These are phyloP conservation scores for Drosophila saltans DNA, from an alignment of 1,140 invertebrate genomes.

Conservation along the genomic window DNA sequence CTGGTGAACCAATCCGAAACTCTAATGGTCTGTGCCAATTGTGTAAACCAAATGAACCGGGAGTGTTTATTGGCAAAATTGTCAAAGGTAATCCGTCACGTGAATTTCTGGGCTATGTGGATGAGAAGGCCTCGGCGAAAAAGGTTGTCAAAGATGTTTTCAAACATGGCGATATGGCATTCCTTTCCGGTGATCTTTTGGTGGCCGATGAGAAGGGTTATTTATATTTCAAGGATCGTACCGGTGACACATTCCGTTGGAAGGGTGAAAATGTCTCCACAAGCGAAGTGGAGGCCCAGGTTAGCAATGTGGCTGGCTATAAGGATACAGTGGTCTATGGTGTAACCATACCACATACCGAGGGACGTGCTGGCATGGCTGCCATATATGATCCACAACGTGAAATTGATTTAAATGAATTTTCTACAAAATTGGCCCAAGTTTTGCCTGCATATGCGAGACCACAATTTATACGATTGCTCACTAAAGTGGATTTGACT, in stretches of 20 bases:
- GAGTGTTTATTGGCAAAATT: slow-evolving; percentile 98
- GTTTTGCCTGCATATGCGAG: slow-evolving; percentile 93
- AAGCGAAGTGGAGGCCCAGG: slow-evolving; percentile 96
- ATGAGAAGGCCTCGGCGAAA: slow-evolving; percentile 95
- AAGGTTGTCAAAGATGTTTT: slow-evolving; percentile 97
- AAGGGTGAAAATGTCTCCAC: slow-evolving; percentile 99
- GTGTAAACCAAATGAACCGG: slow-evolving; percentile 91
- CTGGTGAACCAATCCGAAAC: slow-evolving; percentile 92
- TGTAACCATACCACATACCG: slow-evolving; percentile 90
- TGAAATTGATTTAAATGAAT: slow-evolving; percentile 87
- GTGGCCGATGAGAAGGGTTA: slow-evolving; percentile 96
- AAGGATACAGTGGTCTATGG: slow-evolving; percentile 96
- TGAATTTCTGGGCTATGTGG: slow-evolving; percentile 96
- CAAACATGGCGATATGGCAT: slow-evolving; percentile 93
- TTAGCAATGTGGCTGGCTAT: slow-evolving; percentile 94
- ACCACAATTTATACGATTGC: slow-evolving; percentile 93
- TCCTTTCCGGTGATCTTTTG: slow-evolving; percentile 96
- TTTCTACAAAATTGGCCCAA: slow-evolving; percentile 87
- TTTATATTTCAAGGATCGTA: slow-evolving; percentile 97
- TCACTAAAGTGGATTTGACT: slow-evolving; percentile 93
- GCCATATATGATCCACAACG: slow-evolving; percentile 92
- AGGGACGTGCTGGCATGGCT: slow-evolving; percentile 98
- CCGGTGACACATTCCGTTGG: slow-evolving; percentile 98
- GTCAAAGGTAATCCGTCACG: slow-evolving; percentile 90
- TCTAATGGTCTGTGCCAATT: slow-evolving; percentile 91